Percentiles rank a stretch among this genome's conserved stretches.
Conservation (phyloP, 2,797 vertebrate species). For the Sciurus carolinensis region DNA sequence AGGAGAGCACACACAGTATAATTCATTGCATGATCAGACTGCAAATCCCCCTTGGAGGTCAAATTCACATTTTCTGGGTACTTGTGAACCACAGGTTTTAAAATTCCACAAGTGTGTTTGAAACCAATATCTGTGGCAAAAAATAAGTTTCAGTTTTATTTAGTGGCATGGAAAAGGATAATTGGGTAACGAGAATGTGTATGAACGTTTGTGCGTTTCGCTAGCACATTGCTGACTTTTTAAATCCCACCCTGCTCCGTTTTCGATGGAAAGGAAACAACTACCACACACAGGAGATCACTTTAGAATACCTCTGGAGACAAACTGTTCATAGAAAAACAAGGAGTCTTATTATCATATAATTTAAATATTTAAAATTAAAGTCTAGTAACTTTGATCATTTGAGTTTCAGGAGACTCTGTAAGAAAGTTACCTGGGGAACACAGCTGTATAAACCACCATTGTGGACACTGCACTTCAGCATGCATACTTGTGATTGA, state of each 20-base stretch:
- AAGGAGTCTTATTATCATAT: neutral
- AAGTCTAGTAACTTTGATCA: neutral
- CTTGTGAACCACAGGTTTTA: neutral
- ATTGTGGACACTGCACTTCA: neutral
- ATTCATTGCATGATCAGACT: neutral
- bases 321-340: neutral
- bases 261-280: constrained; percentile 31
- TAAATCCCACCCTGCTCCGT: neutral
- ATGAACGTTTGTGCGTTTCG: neutral
- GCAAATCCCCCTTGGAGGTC: neutral
- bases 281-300: neutral
- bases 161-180: constrained; percentile 7
- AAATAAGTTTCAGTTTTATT: neutral
- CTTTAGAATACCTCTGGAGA: constrained; percentile 15
- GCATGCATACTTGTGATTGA: neutral
- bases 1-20: neutral
- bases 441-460: neutral
- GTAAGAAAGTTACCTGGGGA: neutral
- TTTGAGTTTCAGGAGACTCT: neutral
- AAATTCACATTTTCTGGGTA: neutral
- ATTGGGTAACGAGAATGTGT: neutral
- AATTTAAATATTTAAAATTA: constrained; percentile 45
- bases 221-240: neutral
- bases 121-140: neutral
- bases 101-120: constrained; percentile 20